Evolutionary conservation across 2,888 invertebrate species (phyloP).

Genomic region (Caenorhabditis wallacei): DNA sequence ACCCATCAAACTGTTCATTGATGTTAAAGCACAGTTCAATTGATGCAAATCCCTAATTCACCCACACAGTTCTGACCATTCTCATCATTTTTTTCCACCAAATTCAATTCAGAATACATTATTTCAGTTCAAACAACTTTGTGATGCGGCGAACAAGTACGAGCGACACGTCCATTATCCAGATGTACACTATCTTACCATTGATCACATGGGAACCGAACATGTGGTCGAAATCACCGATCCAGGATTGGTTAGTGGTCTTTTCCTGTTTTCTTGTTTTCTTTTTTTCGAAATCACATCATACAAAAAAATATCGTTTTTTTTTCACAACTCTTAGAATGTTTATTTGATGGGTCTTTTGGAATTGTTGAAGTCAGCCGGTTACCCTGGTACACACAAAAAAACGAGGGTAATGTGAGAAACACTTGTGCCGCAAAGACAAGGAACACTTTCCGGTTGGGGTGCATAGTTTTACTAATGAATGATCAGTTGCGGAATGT

Average conservation of each 20-base stretch:
- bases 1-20: constrained; percentile 55
- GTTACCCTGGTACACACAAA: constrained; percentile 33
- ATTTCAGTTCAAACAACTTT: constrained; percentile 72
- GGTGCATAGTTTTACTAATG: too few species aligned
- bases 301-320: constrained; percentile 45
- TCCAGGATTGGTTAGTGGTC: constrained; percentile 69
- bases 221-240: constrained; percentile 68
- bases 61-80: constrained; percentile 10
- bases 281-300: constrained; percentile 2
- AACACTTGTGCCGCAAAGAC: constrained; percentile 54
- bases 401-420: constrained; percentile 44
- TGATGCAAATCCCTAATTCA: constrained; percentile 39
- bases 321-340: constrained; percentile 39
- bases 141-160: constrained; percentile 66
- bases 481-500: constrained; percentile 41
- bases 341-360: constrained; percentile 44
- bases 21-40: constrained; percentile 37
- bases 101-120: not conserved
- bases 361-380: constrained; percentile 31
- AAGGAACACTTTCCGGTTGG: constrained; percentile 53
- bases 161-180: constrained; percentile 71
- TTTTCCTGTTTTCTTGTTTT: constrained; percentile 16
- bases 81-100: not conserved
- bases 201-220: constrained; percentile 56
- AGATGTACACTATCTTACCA: constrained; percentile 69